phyloP scores from a whole-genome alignment of 2,113 vertebrate genomes.

The Ammodytes marinus region DNA sequence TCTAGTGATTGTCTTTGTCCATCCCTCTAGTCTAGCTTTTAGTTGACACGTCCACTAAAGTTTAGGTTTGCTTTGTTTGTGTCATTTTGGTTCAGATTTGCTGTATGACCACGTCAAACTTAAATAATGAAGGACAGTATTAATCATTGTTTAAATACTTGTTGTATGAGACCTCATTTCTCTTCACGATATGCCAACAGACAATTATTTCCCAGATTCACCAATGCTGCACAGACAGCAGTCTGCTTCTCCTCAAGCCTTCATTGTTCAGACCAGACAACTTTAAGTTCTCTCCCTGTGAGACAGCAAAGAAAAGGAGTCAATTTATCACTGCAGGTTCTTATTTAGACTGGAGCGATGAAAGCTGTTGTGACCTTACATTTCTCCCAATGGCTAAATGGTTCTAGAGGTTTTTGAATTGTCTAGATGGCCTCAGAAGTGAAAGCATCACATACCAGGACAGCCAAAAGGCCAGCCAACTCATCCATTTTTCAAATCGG shows the following conservation, averaged over 20 bases:
- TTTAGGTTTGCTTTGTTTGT: not conserved
- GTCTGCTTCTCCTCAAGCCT: not conserved
- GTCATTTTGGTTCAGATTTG: not conserved
- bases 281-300: not conserved
- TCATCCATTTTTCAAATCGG: constrained; percentile 26
- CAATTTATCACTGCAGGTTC: constrained; percentile 9
- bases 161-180: not conserved
- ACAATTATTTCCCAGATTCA: not conserved
- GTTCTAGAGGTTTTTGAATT: constrained; percentile 32
- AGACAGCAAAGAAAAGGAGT: constrained; percentile 3
- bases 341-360: constrained; percentile 10
- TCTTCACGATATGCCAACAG: constrained; percentile 4
- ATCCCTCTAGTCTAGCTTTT: not conserved
- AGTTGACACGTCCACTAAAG: not conserved
- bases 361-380: constrained; percentile 29
- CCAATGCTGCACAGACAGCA: not conserved
- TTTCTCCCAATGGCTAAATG: constrained; percentile 34
- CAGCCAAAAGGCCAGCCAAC: constrained; percentile 12
- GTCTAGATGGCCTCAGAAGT: constrained; percentile 22
- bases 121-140: not conserved
- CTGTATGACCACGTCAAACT: not conserved
- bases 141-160: not conserved
- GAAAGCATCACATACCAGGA: constrained; percentile 45
- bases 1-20: not conserved
- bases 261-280: not conserved